Base-by-base conservation (phyloP, 1,140 invertebrate species). In the Pogonus chalceus region DNA sequence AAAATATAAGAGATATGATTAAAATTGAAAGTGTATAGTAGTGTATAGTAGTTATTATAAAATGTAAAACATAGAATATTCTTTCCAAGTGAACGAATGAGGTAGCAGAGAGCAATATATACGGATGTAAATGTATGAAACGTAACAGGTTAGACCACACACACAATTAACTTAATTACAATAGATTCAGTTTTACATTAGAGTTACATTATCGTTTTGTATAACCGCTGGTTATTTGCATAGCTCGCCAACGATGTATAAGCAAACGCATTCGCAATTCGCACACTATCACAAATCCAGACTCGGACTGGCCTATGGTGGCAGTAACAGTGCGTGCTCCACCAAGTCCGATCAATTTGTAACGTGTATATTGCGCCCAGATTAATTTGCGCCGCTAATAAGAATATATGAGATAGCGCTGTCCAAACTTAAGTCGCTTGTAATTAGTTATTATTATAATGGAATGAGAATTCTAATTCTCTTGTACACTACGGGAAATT, bases 131-230 rank as follows among this genome's bases (percentile, higher is more conserved):
- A 43, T 16, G 4, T 43, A 43, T 43, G 37, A 4, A n/a, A n/a
- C n/a, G 18, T 43, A 43, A 18, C 37, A 43, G 37, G 37, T 12
- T 43, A 43, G 37, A 43, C 9, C 37, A 12, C 37, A 43, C 37
- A 43, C 18, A 43, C 37, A 43, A 43, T 43, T 43, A 43, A 43
- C 37, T 43, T 43, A 43, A 43, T 43, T 43, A 43, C 37, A 43
- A 43, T 43, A 43, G 37, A 18, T 43, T 43, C 37, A 43, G 37
- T 43, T 43, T 43, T 43, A 43, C 37, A 43, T 43, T 43, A 43
- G 37, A 12, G 37, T 43, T 43, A 43, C 37, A 43, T 43, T 43
- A 43, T 43, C 37, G 37, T 43, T 43, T 43, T 43, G 18, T 43
- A 43, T 43, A 43, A 43, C 37, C 37, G 37, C 37, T 18, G 18